A percentile compares a stretch with the other conserved stretches of the same genome.
phyloP scores from a whole-genome alignment of 2,113 vertebrate species.

The Psittacara wagleri region DNA sequence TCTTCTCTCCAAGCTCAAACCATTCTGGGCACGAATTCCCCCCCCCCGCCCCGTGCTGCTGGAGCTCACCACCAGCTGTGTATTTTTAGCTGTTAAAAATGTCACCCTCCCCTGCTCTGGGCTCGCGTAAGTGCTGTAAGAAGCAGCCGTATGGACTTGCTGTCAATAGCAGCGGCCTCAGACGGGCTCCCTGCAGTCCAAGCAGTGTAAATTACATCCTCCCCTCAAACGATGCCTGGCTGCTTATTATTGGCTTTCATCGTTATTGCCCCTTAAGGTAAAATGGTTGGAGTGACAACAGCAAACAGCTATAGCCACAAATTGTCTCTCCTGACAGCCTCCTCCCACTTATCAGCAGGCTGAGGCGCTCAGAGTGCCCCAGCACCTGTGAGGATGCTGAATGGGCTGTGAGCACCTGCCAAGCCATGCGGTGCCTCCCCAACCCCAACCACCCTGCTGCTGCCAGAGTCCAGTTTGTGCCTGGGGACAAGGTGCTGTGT shows the following conservation, averaged over 20 bases:
- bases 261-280: constrained; percentile 51
- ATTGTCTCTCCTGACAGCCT: not conserved
- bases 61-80: not conserved
- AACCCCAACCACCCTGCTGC: not conserved
- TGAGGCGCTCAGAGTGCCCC: not conserved
- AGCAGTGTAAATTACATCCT: constrained; percentile 23
- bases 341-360: not conserved
- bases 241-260: constrained; percentile 61
- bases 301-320: not conserved
- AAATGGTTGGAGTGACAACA: constrained; percentile 16
- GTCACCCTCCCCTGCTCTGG: constrained; percentile 10
- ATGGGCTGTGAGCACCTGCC: rapidly evolving
- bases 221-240: not conserved
- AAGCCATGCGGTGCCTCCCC: not conserved
- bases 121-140: not conserved
- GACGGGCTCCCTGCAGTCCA: constrained; percentile 50
- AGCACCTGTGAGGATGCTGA: not conserved
- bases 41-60: not conserved
- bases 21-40: not conserved
- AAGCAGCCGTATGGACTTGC: not conserved
- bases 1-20: not conserved
- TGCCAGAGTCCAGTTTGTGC: not conserved
- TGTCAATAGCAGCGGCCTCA: constrained; percentile 39
- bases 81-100: constrained; percentile 59
- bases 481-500: rapidly evolving